A percentile compares a stretch with the other conserved stretches of the same genome.
Conservation (phyloP, 1,140 invertebrate genomes). For the Apocrypta bakeri region DNA sequence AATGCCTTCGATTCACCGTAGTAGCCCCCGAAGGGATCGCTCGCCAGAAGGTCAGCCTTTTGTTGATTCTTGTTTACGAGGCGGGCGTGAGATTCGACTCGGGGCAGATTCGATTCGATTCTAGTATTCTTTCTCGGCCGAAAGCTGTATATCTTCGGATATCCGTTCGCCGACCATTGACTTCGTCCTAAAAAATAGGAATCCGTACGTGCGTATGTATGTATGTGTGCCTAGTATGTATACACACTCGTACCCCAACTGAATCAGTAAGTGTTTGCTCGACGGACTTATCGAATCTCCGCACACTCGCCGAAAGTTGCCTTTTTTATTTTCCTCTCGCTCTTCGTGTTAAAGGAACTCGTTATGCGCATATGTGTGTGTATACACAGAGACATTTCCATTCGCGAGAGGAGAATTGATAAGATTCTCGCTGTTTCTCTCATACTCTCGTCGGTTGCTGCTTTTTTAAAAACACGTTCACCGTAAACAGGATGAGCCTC, state of each 20-base stretch:
- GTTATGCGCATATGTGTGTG: neutral
- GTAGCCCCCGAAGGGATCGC: slow-evolving; percentile 62
- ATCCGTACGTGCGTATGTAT: neutral
- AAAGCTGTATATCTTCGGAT: slow-evolving; percentile 55
- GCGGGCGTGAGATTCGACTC: slow-evolving; percentile 68
- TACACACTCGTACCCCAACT: neutral
- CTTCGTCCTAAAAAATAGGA: slow-evolving; percentile 41
- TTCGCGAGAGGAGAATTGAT: neutral
- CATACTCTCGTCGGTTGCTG: too few species aligned
- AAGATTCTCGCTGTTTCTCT: too few species aligned
- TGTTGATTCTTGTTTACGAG: slow-evolving; percentile 73
- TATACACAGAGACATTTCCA: neutral
- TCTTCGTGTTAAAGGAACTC: neutral
- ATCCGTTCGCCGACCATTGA: slow-evolving; percentile 45
- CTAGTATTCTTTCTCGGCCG: slow-evolving; percentile 44
- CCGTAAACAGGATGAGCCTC: too few species aligned
- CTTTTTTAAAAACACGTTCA: neutral
- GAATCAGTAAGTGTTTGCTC: slow-evolving; percentile 16
- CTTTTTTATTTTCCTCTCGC: neutral
- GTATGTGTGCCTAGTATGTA: neutral
- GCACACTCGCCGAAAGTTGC: neutral
- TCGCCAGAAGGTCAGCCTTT: slow-evolving; percentile 68
- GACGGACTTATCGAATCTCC: slow-evolving; percentile 7
- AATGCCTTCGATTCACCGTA: slow-evolving; percentile 61
- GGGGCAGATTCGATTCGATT: slow-evolving; percentile 65